These are phyloP conservation scores for Dendrocincla tyrannina DNA, from an alignment of 2,797 vertebrate genomes.

Conservation along the genomic window DNA sequence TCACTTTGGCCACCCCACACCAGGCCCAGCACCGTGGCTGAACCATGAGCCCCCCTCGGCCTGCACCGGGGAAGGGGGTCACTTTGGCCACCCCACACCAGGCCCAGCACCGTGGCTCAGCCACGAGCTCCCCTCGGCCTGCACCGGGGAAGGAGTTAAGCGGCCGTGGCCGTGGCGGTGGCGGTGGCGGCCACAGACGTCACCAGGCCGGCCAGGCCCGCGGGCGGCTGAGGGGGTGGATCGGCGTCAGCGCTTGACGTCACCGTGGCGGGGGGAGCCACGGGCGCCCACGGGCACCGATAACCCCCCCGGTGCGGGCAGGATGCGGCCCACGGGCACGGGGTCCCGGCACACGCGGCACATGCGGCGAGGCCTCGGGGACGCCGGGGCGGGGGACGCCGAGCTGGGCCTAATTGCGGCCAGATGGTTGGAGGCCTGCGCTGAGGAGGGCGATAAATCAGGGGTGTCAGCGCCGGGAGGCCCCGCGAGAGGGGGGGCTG, in stretches of 20 bases:
- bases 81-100: too few species aligned
- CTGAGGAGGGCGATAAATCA: not conserved
- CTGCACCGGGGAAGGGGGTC: not conserved
- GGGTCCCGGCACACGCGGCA: not conserved
- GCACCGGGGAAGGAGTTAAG: not conserved
- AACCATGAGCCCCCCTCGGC: too few species aligned
- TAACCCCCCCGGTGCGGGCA: not conserved
- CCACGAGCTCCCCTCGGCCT: too few species aligned
- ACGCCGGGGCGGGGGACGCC: too few species aligned
- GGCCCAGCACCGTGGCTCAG: not conserved
- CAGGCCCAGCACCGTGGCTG: too few species aligned
- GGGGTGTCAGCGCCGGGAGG: not conserved
- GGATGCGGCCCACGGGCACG: not conserved
- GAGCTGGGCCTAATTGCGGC: not conserved
- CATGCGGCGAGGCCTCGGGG: not conserved
- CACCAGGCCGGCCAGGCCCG: constrained; percentile 3
- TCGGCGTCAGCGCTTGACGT: constrained; percentile 54
- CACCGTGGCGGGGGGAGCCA: not conserved
- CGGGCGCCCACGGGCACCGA: not conserved
- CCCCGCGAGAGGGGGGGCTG: not conserved
- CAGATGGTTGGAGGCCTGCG: not conserved
- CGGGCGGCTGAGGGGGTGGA: constrained; percentile 44
- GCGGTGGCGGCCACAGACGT: not conserved
- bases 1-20: too few species aligned
- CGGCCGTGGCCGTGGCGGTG: not conserved